Evolutionary conservation across 2,797 vertebrate genomes (phyloP).

Genomic region (Spondyliosoma cantharus): DNA sequence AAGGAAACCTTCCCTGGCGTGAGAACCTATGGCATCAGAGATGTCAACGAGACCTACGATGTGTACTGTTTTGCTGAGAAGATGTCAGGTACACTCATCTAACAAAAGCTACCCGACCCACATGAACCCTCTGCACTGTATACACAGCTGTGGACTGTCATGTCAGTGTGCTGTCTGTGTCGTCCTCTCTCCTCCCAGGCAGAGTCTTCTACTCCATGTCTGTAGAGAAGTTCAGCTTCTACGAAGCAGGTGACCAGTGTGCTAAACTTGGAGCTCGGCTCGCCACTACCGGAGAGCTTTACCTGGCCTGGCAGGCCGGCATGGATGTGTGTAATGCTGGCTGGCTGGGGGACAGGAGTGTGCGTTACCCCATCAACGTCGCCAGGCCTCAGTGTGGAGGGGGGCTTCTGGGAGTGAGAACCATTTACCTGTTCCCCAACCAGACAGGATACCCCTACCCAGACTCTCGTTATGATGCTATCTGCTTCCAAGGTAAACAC

Average conservation of each 20-base stretch:
- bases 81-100: conserved; percentile 87
- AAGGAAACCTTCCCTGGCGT: conserved; percentile 95
- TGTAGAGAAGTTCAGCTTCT: conserved; percentile 91
- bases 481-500: conserved; percentile 93
- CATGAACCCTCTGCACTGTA: not conserved
- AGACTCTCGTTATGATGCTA: conserved; percentile 91
- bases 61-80: conserved; percentile 98
- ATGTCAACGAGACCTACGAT: conserved; percentile 95
- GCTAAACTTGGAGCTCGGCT: conserved; percentile 88
- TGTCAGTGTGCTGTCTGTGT: not conserved
- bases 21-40: conserved; percentile 95
- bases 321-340: conserved; percentile 97
- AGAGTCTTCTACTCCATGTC: conserved; percentile 94
- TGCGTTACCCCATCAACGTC: conserved; percentile 95
- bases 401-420: conserved; percentile 93
- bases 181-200: conserved; percentile 81
- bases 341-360: conserved; percentile 95
- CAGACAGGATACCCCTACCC: conserved; percentile 95
- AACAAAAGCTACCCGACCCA: not conserved
- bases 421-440: conserved; percentile 91
- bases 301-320: conserved; percentile 93
- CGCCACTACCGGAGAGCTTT: conserved; percentile 94
- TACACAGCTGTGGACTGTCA: not conserved
- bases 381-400: conserved; percentile 94
- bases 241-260: conserved; percentile 92